Conservation (phyloP, 2,888 invertebrate species). For the Eudemis profundana region DNA sequence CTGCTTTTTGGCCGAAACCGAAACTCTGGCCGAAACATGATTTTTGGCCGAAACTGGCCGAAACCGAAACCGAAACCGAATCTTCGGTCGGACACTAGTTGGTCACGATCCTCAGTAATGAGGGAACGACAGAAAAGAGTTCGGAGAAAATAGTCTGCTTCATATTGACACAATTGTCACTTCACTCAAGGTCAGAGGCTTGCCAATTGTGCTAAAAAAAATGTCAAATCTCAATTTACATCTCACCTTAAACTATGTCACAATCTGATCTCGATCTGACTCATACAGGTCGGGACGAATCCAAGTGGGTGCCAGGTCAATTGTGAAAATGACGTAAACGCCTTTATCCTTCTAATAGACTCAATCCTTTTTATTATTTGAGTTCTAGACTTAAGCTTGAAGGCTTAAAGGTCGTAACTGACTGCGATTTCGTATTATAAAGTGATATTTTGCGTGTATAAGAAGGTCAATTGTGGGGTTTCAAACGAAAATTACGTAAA, state of each 20-base stretch:
- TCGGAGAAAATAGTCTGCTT: no score
- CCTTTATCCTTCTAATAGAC: neutral
- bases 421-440: neutral
- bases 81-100: no score
- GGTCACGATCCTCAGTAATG: no score
- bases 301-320: conserved; percentile 33
- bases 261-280: conserved; percentile 9
- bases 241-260: conserved; percentile 9
- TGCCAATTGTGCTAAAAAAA: neutral
- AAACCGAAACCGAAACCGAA: no score
- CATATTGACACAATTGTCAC: no score
- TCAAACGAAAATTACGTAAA: conserved; percentile 20
- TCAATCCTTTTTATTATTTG: neutral
- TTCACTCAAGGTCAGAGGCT: neutral
- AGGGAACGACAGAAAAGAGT: no score
- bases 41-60: no score
- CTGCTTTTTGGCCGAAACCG: no score
- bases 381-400: neutral
- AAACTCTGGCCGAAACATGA: no score
- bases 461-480: conserved; percentile 33
- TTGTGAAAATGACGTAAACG: conserved; percentile 23
- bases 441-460: neutral
- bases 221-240: conserved; percentile 19
- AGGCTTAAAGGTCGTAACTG: neutral
- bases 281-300: conserved; percentile 21